phyloP scores from a whole-genome alignment of 2,888 invertebrate species.

The Drosophila incognita region DNA sequence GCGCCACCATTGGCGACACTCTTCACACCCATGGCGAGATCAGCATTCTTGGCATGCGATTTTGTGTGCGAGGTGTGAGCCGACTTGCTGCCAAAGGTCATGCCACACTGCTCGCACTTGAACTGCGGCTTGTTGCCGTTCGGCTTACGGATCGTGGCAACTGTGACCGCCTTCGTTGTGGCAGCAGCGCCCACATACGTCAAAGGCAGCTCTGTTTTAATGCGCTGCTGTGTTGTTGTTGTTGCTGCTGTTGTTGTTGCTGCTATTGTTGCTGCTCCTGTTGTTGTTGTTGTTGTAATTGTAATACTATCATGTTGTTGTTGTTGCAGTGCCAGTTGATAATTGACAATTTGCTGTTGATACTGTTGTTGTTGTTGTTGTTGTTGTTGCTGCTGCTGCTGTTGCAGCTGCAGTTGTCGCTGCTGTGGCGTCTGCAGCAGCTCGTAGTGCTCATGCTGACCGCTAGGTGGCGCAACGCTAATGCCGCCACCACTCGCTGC shows the following conservation, averaged over 20 bases:
- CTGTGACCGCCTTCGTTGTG: conserved; percentile 34
- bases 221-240: conserved; percentile 39
- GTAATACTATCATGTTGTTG: conserved; percentile 40
- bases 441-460: conserved; percentile 67
- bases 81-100: conserved; percentile 91
- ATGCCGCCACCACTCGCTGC: conserved; percentile 31
- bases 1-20: neutral
- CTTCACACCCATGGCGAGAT: conserved; percentile 55
- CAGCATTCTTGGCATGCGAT: conserved; percentile 87
- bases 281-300: conserved; percentile 2
- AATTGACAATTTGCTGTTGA: conserved; percentile 8
- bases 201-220: conserved; percentile 65
- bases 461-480: conserved; percentile 38
- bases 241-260: conserved; percentile 19
- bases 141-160: conserved; percentile 58
- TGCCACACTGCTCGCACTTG: conserved; percentile 90
- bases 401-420: conserved; percentile 70
- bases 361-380: conserved; percentile 45
- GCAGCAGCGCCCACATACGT: conserved; percentile 50
- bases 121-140: conserved; percentile 86
- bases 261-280: conserved; percentile 45
- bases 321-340: conserved; percentile 3
- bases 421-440: conserved; percentile 69
- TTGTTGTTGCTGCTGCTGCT: conserved; percentile 48
- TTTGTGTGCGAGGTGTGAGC: conserved; percentile 90